Conservation (phyloP, 2,113 vertebrate genomes). For the Thunnus thynnus region DNA sequence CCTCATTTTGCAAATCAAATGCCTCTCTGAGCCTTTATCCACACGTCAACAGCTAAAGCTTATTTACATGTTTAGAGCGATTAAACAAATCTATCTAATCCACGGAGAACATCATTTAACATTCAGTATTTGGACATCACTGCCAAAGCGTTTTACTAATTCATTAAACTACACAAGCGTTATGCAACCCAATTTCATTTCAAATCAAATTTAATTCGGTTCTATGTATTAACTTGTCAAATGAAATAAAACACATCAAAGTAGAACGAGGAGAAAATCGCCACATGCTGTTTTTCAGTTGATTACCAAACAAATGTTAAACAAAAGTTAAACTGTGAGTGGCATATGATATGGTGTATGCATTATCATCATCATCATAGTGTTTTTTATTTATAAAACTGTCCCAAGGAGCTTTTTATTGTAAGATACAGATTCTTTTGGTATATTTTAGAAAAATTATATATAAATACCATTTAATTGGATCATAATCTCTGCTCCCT, state of each 20-base stretch:
- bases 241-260: constrained; percentile 27
- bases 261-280: not conserved
- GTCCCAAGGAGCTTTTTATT: not conserved
- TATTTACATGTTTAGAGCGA: constrained; percentile 63
- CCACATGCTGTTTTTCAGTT: constrained; percentile 13
- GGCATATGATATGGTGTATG: not conserved
- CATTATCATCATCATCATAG: not conserved
- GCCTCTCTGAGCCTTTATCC: constrained; percentile 41
- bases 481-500: too few relatives aligned
- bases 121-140: constrained; percentile 56
- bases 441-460: too few relatives aligned
- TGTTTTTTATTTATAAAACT: not conserved
- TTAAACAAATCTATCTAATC: constrained; percentile 69
- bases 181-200: constrained; percentile 54
- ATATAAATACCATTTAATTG: too few relatives aligned
- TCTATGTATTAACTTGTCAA: constrained; percentile 45
- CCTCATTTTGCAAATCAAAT: constrained; percentile 46
- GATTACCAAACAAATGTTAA: constrained; percentile 3
- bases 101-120: constrained; percentile 61
- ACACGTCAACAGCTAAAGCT: constrained; percentile 50
- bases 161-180: constrained; percentile 50
- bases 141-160: constrained; percentile 62
- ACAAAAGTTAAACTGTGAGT: constrained; percentile 6
- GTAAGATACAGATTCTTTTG: too few relatives aligned
- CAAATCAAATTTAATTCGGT: constrained; percentile 37